Percentiles rank a stretch among this genome's conserved stretches.
phyloP scores from a whole-genome alignment of 2,797 vertebrate species.

The Geotrypetes seraphini region DNA sequence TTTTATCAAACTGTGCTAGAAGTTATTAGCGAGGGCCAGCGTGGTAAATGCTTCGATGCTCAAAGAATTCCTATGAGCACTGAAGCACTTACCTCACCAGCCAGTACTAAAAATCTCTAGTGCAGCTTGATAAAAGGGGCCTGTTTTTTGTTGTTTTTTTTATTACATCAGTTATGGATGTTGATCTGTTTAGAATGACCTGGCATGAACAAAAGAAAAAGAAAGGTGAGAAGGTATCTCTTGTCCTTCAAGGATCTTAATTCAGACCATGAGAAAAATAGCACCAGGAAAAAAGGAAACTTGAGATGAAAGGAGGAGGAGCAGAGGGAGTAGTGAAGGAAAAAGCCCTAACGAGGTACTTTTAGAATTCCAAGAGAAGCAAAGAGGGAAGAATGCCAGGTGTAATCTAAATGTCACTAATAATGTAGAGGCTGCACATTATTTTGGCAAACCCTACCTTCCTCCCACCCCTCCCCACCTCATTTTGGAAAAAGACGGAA shows the following conservation, averaged over 20 bases:
- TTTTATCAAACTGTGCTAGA: too few species aligned
- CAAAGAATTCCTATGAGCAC: too few species aligned
- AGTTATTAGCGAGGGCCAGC: too few species aligned
- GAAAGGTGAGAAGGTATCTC: constrained; percentile 14
- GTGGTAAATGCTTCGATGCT: too few species aligned
- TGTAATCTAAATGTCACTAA: constrained; percentile 94
- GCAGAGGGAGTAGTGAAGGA: neutral
- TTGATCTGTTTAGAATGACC: constrained; percentile 16
- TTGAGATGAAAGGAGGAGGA: constrained; percentile 2
- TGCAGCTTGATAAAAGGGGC: too few species aligned
- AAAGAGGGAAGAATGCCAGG: constrained; percentile 62
- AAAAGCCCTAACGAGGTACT: too few species aligned
- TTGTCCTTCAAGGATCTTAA: constrained; percentile 21
- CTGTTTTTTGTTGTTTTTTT: too few species aligned
- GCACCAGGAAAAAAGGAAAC: constrained; percentile 3
- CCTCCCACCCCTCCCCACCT: constrained; percentile 54
- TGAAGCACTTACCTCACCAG: too few species aligned
- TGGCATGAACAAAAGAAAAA: constrained; percentile 25
- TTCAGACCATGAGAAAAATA: constrained; percentile 2
- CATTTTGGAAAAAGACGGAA: constrained; percentile 86
- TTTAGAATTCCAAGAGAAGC: too few species aligned
- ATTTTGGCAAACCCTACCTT: constrained; percentile 59
- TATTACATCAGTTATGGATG: constrained; percentile 20
- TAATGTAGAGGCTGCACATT: constrained; percentile 82
- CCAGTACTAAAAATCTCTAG: too few species aligned